Conservation (phyloP, 2,113 vertebrate genomes). For the Archocentrus centrarchus region DNA sequence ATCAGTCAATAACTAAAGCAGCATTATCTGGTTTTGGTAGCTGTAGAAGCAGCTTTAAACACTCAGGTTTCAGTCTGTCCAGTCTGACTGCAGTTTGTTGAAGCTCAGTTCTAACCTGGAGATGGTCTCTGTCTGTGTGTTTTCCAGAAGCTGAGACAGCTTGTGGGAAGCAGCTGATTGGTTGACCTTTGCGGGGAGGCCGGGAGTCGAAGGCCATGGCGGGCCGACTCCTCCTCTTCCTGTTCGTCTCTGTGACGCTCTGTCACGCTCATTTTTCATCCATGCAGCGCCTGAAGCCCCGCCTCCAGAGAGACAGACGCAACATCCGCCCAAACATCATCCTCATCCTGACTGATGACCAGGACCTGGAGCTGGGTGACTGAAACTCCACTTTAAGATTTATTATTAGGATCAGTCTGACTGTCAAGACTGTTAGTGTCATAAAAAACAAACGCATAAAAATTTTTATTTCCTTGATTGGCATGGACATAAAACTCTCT, state of each 20-base stretch:
- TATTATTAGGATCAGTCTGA: neutral
- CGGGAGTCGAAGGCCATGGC: constrained; percentile 63
- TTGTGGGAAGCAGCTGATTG: constrained; percentile 45
- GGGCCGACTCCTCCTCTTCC: constrained; percentile 77
- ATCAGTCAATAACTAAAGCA: neutral
- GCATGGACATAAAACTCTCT: neutral
- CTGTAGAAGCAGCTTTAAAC: neutral
- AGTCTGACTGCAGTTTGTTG: neutral
- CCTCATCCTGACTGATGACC: constrained; percentile 95
- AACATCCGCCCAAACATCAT: constrained; percentile 98
- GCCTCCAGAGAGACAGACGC: constrained; percentile 92
- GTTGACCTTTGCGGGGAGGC: constrained; percentile 7
- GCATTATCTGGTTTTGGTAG: neutral
- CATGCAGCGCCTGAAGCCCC: constrained; percentile 89
- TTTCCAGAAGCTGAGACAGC: constrained; percentile 47
- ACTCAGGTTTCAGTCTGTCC: neutral
- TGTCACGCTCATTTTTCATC: constrained; percentile 84
- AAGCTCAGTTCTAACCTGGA: neutral
- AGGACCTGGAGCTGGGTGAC: constrained; percentile 95
- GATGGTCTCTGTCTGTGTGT: neutral
- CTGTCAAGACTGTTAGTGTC: neutral
- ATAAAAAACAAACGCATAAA: neutral
- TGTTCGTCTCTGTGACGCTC: constrained; percentile 75
- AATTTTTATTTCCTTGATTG: neutral
- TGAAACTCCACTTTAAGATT: neutral